Evolutionary conservation across 2,797 vertebrate genomes (phyloP).

Genomic region (Lepidocolaptes lacrymiger): DNA sequence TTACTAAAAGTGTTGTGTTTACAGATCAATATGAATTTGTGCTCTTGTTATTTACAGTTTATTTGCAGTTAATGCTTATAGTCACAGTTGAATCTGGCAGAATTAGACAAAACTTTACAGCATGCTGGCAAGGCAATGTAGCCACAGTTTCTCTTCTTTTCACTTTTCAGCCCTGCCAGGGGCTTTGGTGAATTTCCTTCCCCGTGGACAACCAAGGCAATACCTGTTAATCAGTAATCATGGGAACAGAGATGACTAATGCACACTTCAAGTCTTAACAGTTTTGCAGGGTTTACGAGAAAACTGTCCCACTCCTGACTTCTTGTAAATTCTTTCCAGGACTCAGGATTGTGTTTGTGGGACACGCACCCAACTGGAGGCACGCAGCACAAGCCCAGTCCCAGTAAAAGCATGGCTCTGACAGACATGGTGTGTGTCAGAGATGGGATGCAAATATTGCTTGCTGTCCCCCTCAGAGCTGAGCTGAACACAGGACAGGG

Average conservation of each 20-base stretch:
- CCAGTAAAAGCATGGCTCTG: accelerated
- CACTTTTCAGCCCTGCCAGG: not conserved
- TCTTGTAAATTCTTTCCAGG: accelerated
- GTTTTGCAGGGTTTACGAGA: accelerated
- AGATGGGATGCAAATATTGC: accelerated
- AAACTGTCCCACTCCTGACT: not conserved
- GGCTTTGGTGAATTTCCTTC: not conserved
- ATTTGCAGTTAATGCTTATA: not conserved
- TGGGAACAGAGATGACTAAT: not conserved
- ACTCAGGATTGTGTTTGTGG: not conserved
- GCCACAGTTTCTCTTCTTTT: not conserved
- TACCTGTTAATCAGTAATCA: not conserved
- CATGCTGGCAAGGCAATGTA: not conserved
- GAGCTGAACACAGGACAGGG: not conserved
- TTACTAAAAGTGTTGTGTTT: not conserved
- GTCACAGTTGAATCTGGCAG: not conserved
- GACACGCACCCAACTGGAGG: accelerated
- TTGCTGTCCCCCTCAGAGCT: not conserved
- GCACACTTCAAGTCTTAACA: accelerated
- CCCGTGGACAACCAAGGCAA: not conserved
- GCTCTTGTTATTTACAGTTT: not conserved
- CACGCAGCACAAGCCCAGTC: accelerated
- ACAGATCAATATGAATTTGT: not conserved
- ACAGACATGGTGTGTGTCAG: accelerated
- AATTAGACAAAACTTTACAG: not conserved